Percentiles rank a stretch among this genome's conserved stretches.
Evolutionary conservation across 1,140 invertebrate genomes (phyloP).

Genomic region (Oncopodura yosiiana): DNA sequence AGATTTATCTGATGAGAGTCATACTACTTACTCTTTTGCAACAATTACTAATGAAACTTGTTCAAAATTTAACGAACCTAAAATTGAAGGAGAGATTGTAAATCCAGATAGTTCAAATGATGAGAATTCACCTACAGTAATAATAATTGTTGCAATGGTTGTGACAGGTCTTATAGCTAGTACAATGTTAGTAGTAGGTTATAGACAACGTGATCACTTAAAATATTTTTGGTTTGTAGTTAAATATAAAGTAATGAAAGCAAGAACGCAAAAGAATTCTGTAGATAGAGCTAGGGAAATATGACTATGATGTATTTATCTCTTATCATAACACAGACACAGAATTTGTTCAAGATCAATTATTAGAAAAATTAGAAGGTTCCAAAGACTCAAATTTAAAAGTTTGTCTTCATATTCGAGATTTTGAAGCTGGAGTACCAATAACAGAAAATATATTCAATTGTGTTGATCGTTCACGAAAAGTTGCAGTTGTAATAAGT

Average conservation of each 20-base stretch:
- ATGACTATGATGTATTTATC: constrained; percentile 52
- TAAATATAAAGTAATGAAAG: constrained; percentile 41
- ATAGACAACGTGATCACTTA: constrained; percentile 39
- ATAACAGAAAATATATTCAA: constrained; percentile 51
- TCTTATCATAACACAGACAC: constrained; percentile 53
- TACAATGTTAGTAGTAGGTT: constrained; percentile 41
- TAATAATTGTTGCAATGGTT: constrained; percentile 9
- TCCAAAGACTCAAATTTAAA: constrained; percentile 17
- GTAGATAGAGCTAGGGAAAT: constrained; percentile 1
- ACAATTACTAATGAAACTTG: not conserved
- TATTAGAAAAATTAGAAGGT: constrained; percentile 49
- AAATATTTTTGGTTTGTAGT: constrained; percentile 49
- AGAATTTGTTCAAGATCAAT: constrained; percentile 48
- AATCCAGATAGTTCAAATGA: too few species aligned
- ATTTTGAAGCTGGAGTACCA: constrained; percentile 41
- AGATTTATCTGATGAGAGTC: not conserved
- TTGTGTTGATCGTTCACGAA: constrained; percentile 51
- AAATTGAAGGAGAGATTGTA: too few species aligned
- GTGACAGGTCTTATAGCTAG: constrained; percentile 35
- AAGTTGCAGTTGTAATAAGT: constrained; percentile 50
- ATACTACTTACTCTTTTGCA: not conserved
- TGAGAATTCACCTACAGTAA: constrained; percentile 1
- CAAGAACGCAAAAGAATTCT: constrained; percentile 35
- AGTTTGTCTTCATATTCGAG: constrained; percentile 53
- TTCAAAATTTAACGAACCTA: not conserved